These are phyloP conservation scores for Ictalurus punctatus DNA, from an alignment of 2,113 vertebrate species.

Conservation along the genomic window DNA sequence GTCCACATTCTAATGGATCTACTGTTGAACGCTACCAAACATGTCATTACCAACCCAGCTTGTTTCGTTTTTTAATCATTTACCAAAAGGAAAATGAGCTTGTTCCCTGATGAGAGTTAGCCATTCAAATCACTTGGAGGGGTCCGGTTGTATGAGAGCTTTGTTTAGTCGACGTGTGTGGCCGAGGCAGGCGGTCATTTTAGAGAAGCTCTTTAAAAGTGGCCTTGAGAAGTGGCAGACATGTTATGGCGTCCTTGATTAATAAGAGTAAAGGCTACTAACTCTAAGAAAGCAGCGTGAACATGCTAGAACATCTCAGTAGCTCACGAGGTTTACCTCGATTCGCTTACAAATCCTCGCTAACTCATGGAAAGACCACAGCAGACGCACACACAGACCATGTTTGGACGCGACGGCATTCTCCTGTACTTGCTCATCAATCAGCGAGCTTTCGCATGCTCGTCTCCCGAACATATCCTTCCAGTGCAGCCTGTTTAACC, in stretches of 20 bases:
- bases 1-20: constrained; percentile 63
- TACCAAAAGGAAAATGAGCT: constrained; percentile 65
- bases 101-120: constrained; percentile 59
- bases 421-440: neutral
- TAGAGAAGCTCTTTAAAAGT: neutral
- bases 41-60: constrained; percentile 63
- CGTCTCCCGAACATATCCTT: neutral
- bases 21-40: constrained; percentile 61
- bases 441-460: neutral
- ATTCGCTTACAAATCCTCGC: constrained; percentile 1
- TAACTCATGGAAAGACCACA: neutral
- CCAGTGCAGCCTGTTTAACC: constrained; percentile 2
- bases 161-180: constrained; percentile 55
- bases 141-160: constrained; percentile 36
- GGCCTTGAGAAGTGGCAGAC: neutral
- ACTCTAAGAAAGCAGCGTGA: neutral
- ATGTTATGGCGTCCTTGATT: neutral
- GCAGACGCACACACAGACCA: neutral
- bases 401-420: neutral
- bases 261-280: neutral
- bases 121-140: constrained; percentile 54
- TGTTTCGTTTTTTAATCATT: constrained; percentile 73
- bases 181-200: constrained; percentile 7
- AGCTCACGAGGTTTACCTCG: neutral
- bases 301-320: neutral